Percentiles rank a stretch among this genome's conserved stretches.
Conservation (phyloP, 2,113 vertebrate species). For the Emydocephalus ijimae region DNA sequence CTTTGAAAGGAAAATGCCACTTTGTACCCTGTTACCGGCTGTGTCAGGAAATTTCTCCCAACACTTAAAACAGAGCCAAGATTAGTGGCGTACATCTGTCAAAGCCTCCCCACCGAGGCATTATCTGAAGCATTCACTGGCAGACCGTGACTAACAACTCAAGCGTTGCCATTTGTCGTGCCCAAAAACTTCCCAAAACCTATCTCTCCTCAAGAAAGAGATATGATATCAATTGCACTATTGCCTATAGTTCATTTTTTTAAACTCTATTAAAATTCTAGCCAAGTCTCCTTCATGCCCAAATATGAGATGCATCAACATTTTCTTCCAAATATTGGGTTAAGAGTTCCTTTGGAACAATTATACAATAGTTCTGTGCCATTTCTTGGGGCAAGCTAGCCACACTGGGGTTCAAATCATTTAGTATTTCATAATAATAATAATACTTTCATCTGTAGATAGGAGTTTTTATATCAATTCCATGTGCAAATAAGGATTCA, state of each 20-base stretch:
- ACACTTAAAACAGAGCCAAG: accelerated
- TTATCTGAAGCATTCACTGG: slow-evolving; percentile 15
- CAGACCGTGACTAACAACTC: slow-evolving; percentile 2
- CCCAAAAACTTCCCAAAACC: background rate
- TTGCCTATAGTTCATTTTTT: background rate
- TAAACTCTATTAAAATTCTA: background rate
- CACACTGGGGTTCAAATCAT: background rate
- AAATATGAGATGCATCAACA: background rate
- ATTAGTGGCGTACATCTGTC: background rate
- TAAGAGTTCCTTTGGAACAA: background rate
- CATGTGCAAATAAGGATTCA: background rate
- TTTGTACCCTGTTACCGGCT: background rate
- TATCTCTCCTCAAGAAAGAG: background rate
- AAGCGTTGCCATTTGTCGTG: background rate
- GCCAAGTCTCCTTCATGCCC: background rate
- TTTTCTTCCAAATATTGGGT: background rate
- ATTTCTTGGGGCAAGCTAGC: background rate
- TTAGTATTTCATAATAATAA: background rate
- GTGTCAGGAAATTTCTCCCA: background rate
- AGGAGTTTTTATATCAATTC: background rate
- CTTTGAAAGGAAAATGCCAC: background rate
- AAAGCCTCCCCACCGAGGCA: background rate
- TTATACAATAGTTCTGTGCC: background rate
- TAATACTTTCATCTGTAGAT: background rate
- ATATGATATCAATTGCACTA: background rate